phyloP scores from a whole-genome alignment of 2,797 vertebrate species.

The Melanotaenia nigrans region DNA sequence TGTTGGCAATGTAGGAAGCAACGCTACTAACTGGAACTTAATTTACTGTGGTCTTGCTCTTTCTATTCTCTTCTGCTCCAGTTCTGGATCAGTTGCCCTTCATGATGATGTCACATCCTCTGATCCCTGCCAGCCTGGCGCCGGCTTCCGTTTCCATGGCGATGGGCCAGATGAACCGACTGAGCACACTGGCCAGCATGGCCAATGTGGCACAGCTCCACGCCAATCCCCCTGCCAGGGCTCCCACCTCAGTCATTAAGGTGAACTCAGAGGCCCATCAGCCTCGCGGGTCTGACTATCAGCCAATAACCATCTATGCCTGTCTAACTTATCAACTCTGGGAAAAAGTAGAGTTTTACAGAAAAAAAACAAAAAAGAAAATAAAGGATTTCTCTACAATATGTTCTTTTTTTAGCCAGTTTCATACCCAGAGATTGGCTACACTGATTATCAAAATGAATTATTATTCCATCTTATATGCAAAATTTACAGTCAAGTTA shows the following conservation, averaged over 20 bases:
- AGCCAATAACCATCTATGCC: constrained; percentile 14
- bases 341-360: constrained; percentile 15
- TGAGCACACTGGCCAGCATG: constrained; percentile 96
- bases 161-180: constrained; percentile 99
- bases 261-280: constrained; percentile 76
- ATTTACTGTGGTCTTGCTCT: constrained; percentile 6
- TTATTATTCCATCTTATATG: not conserved
- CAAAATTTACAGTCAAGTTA: constrained; percentile 22
- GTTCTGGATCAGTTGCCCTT: constrained; percentile 96
- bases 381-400: not conserved
- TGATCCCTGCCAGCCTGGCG: constrained; percentile 98
- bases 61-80: constrained; percentile 54
- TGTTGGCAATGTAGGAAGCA: constrained; percentile 16
- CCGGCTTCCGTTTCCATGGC: constrained; percentile 99
- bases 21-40: not conserved
- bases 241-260: constrained; percentile 96
- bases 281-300: constrained; percentile 33
- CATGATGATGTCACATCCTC: constrained; percentile 99
- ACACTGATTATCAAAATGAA: not conserved
- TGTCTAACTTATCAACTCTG: not conserved
- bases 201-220: constrained; percentile 94
- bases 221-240: constrained; percentile 76
- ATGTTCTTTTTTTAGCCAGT: not conserved
- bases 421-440: not conserved
- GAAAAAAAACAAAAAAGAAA: not conserved